Evolutionary conservation across 2,797 vertebrate species (phyloP), one percentile per base, ranked within the genome.

Genomic region (Bradypodion ventrale): DNA sequence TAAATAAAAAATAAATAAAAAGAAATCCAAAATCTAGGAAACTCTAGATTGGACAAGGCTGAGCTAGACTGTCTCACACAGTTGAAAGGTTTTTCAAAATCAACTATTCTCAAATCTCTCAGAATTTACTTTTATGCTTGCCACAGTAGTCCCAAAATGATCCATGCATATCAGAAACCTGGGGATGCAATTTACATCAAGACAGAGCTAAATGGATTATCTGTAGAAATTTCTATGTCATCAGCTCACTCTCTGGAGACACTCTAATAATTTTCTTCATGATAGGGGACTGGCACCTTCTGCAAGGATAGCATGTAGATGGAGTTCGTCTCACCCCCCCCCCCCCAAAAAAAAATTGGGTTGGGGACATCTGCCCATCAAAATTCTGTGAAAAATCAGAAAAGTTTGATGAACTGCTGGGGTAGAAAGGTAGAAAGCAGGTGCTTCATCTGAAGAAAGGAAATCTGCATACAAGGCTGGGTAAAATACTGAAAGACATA

Each of bases 71-170:
- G 65, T 16, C 15, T 66, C 19, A 23, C 25, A 49, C 10, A 29
- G 5, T 44, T 81, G 27, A 16, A 60, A 82, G 59, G 80, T 56
- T 62, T 82, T 73, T 74, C n/a, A 73, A 62, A n/a, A 73, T 46
- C 19, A 73, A 15, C 56, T 82, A 13, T 10, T 63, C 32, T 70
- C 72, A 29, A 60, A 44, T 65, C 59, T 72, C 19, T 79, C 76
- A 79, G 68, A 83, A 70, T 40, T 32, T 15, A 4, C 56, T 32
- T n/a, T 76, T 84, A 68, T 49, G 19, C 35, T 65, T 27, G 35
- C 35, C 40, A 63, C 27, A 16, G 40, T 73, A 37, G 37, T 9
- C 7, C 42, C 25, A 35, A 73, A 52, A 23, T 32, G 42, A 79
- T 65, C 16, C 32, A 63, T 75, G 25, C 32, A 19, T 56, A 84